Evolutionary conservation across 2,113 vertebrate genomes (phyloP).

Genomic region (Semnornis frantzii): DNA sequence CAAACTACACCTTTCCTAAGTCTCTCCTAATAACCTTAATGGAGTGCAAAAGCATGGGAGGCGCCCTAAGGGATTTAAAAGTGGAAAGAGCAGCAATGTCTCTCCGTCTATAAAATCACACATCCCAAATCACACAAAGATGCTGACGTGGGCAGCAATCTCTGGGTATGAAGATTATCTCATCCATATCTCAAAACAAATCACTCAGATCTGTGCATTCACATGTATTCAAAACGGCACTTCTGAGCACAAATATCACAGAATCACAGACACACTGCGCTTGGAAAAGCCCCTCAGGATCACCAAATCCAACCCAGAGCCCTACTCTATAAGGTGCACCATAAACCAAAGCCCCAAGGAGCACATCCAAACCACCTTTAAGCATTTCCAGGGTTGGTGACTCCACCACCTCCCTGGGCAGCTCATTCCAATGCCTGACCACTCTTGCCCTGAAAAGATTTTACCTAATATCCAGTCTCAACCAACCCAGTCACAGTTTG

Average conservation of each 20-base stretch:
- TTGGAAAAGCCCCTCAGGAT: too few species aligned
- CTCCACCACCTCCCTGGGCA: too few species aligned
- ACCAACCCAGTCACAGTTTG: too few species aligned
- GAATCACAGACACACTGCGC: too few species aligned
- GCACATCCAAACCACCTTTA: too few species aligned
- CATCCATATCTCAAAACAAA: not conserved
- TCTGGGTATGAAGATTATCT: not conserved
- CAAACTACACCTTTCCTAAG: not conserved
- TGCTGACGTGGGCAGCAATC: not conserved
- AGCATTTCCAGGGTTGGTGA: too few species aligned
- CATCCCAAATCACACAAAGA: not conserved
- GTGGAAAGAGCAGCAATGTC: not conserved
- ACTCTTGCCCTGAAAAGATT: too few species aligned
- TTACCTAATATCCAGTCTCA: too few species aligned
- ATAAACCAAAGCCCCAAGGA: too few species aligned
- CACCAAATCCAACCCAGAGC: too few species aligned
- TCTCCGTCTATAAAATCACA: not conserved
- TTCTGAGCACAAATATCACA: not conserved
- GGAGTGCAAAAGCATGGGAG: slow-evolving; percentile 9
- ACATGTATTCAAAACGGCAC: not conserved
- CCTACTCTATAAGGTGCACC: too few species aligned
- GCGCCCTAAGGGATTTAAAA: slow-evolving; percentile 32
- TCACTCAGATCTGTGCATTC: not conserved
- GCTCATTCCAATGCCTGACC: too few species aligned
- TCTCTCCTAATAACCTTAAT: slow-evolving; percentile 55